phyloP scores from a whole-genome alignment of 1,140 invertebrate genomes.

The Macrobrachium rosenbergii region DNA sequence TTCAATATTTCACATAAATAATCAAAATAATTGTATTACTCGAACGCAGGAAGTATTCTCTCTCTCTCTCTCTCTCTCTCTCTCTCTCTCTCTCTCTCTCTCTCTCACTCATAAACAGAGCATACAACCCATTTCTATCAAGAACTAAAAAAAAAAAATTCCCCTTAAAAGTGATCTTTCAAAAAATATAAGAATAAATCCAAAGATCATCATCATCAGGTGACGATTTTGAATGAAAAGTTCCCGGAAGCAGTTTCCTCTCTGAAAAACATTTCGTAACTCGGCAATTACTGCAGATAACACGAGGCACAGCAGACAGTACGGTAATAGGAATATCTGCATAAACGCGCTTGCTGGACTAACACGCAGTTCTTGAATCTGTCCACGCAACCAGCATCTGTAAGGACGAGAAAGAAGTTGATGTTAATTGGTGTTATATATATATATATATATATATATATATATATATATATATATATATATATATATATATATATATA shows the following conservation, averaged over 20 bases:
- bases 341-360: slow-evolving; percentile 68
- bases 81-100: too few species aligned
- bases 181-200: not conserved
- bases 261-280: not conserved
- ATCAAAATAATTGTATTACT: too few species aligned
- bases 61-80: too few species aligned
- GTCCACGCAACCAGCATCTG: slow-evolving; percentile 68
- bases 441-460: not conserved
- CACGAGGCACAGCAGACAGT: slow-evolving; percentile 69
- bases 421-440: not conserved
- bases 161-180: too few species aligned
- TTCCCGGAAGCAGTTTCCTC: not conserved
- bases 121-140: too few species aligned
- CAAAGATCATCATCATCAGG: not conserved
- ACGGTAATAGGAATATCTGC: slow-evolving; percentile 69
- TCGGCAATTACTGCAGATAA: slow-evolving; percentile 27
- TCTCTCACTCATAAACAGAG: too few species aligned
- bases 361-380: slow-evolving; percentile 68
- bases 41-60: too few species aligned
- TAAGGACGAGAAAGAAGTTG: not conserved
- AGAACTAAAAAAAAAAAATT: too few species aligned
- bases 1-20: too few species aligned
- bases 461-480: not conserved
- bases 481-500: too few species aligned
- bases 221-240: not conserved